Percentiles rank a stretch among this genome's conserved stretches.
phyloP scores from a whole-genome alignment of 2,888 invertebrate genomes.

The Trissoscelio sp. region DNA sequence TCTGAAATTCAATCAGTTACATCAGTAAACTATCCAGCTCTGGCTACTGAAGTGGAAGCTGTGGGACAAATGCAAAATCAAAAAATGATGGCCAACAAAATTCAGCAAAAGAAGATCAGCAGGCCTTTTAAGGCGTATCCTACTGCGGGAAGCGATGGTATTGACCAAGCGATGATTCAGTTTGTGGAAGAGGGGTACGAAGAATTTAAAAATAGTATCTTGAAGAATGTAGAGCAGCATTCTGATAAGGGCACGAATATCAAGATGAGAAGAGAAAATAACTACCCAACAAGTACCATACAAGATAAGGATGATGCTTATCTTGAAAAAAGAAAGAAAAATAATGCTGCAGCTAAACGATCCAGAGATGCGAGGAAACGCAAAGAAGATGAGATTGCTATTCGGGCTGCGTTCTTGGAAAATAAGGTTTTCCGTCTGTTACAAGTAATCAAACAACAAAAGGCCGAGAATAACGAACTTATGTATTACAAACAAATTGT shows the following conservation, averaged over 20 bases:
- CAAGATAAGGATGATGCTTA: conserved; percentile 91
- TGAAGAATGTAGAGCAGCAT: conserved; percentile 87
- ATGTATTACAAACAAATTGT: conserved; percentile 33
- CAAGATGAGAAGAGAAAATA: conserved; percentile 86
- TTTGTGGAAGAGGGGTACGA: conserved; percentile 88
- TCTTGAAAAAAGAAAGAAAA: conserved; percentile 93
- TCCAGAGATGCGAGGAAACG: conserved; percentile 95
- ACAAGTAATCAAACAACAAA: conserved; percentile 85
- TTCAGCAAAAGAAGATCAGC: conserved; percentile 82
- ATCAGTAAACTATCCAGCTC: too few relatives aligned
- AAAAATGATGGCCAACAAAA: not conserved
- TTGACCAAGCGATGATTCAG: conserved; percentile 84
- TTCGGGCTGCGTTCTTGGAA: conserved; percentile 93
- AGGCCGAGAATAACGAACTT: conserved; percentile 32
- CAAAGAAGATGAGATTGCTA: conserved; percentile 96
- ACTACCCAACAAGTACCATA: conserved; percentile 74
- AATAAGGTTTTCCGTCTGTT: conserved; percentile 92
- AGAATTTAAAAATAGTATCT: conserved; percentile 88
- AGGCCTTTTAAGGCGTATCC: conserved; percentile 90
- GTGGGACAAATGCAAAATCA: too few relatives aligned
- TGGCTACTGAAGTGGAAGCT: too few relatives aligned
- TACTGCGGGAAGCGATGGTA: conserved; percentile 84
- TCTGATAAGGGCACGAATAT: conserved; percentile 87
- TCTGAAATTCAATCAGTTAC: too few relatives aligned
- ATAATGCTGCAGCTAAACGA: conserved; percentile 97